Evolutionary conservation across 2,888 invertebrate species (phyloP).

Genomic region (Epicampocera succincta): DNA sequence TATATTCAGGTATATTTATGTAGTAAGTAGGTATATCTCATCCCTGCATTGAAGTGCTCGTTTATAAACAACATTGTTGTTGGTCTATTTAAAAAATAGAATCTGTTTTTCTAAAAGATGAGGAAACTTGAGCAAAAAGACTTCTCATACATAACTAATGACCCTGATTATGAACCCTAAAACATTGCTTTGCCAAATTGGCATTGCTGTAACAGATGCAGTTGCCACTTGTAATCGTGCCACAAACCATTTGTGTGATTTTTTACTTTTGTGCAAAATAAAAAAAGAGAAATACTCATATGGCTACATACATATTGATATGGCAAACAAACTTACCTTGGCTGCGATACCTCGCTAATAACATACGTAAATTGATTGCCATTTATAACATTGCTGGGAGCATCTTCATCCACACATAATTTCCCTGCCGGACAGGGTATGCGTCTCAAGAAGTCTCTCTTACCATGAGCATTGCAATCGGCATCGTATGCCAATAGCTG

Average conservation of each 20-base stretch:
- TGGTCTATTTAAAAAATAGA: background rate
- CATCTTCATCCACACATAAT: conserved; percentile 93
- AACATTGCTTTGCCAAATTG: conserved; percentile 50
- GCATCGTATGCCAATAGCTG: conserved; percentile 92
- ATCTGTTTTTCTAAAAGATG: conserved; percentile 13
- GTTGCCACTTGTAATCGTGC: conserved; percentile 29
- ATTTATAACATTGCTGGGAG: conserved; percentile 91
- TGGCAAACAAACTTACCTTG: conserved; percentile 85
- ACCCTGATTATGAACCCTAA: conserved; percentile 50
- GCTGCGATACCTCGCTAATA: conserved; percentile 93
- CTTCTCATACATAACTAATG: conserved; percentile 21
- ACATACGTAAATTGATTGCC: conserved; percentile 97
- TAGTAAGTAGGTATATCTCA: no score
- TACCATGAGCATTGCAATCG: conserved; percentile 86
- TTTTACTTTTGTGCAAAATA: background rate
- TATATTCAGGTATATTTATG: no score
- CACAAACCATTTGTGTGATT: conserved; percentile 14
- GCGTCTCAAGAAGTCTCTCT: conserved; percentile 87
- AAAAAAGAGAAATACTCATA: background rate
- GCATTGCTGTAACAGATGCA: conserved; percentile 25
- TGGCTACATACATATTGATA: background rate
- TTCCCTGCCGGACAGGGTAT: conserved; percentile 90
- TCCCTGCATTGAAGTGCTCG: no score
- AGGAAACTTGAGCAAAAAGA: conserved; percentile 2
- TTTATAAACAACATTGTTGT: background rate